These are phyloP conservation scores for Chymomyza fuscimana DNA, from an alignment of 2,888 invertebrate species.

Conservation along the genomic window DNA sequence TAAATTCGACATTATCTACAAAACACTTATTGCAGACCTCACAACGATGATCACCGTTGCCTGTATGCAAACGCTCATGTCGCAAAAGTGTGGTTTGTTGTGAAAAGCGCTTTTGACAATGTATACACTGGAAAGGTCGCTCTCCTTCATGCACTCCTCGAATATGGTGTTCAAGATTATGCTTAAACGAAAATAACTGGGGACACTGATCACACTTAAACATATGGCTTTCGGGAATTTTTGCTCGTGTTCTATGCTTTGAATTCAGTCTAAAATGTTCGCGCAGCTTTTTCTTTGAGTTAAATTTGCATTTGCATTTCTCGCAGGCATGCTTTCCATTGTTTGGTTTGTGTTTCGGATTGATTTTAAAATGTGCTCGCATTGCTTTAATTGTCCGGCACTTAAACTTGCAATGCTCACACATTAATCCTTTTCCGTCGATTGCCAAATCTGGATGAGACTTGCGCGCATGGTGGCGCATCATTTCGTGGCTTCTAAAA, in stretches of 20 bases:
- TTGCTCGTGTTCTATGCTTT: slow-evolving; percentile 56
- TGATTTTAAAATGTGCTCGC: slow-evolving; percentile 71
- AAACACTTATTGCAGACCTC: slow-evolving; percentile 50
- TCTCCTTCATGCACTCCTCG: no score
- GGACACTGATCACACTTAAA: slow-evolving; percentile 75
- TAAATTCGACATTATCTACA: slow-evolving; percentile 48
- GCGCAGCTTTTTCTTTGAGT: slow-evolving; percentile 74
- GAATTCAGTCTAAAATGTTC: slow-evolving; percentile 68
- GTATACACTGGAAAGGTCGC: no score
- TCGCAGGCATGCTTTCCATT: slow-evolving; percentile 34
- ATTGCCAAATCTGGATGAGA: not conserved
- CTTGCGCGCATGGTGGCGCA: slow-evolving; percentile 63
- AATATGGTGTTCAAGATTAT: slow-evolving; percentile 40
- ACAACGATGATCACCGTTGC: slow-evolving; percentile 50
- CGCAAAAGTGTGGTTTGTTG: no score
- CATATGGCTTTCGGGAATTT: slow-evolving; percentile 72
- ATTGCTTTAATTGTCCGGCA: slow-evolving; percentile 76
- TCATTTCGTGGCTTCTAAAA: slow-evolving; percentile 67
- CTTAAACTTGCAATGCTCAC: slow-evolving; percentile 64
- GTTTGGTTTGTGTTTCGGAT: slow-evolving; percentile 37
- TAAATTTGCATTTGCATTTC: slow-evolving; percentile 73
- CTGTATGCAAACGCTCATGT: slow-evolving; percentile 67
- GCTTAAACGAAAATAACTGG: slow-evolving; percentile 75
- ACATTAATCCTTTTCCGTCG: slow-evolving; percentile 47
- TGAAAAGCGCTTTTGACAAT: no score